Evolutionary conservation across 2,888 invertebrate species (phyloP).

Genomic region (Tachystola acroxantha): DNA sequence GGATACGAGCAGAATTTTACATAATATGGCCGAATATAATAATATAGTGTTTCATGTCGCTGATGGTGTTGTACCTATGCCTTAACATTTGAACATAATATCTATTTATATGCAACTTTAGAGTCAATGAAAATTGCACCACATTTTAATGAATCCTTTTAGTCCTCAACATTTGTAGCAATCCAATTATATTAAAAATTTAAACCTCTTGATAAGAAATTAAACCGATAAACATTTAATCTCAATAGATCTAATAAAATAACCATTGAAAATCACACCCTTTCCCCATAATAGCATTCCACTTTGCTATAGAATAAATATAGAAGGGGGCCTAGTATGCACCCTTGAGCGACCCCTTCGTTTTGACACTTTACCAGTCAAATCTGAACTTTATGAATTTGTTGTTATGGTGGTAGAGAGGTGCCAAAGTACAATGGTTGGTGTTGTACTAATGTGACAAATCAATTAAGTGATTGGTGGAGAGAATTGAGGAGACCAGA

Average conservation of each 20-base stretch:
- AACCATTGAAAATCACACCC: constrained; percentile 69
- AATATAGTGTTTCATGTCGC: too few species aligned
- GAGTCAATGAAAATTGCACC: too few species aligned
- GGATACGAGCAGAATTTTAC: too few species aligned
- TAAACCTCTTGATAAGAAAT: constrained; percentile 3
- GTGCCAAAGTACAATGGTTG: neutral
- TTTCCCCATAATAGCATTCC: constrained; percentile 56
- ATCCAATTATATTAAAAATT: neutral
- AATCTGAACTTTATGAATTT: constrained; percentile 1
- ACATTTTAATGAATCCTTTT: too few species aligned
- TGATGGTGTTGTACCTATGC: too few species aligned
- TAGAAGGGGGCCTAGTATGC: constrained; percentile 25
- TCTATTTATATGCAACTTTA: too few species aligned
- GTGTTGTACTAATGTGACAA: constrained; percentile 41
- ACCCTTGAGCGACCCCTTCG: constrained; percentile 15
- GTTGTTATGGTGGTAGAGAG: neutral
- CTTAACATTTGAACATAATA: too few species aligned
- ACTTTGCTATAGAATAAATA: constrained; percentile 28
- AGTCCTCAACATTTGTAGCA: neutral
- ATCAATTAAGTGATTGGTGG: constrained; percentile 67
- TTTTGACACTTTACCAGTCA: constrained; percentile 6
- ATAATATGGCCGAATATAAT: too few species aligned
- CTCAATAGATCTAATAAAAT: constrained; percentile 66
- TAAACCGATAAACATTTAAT: constrained; percentile 48
- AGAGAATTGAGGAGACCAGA: constrained; percentile 34